phyloP scores from a whole-genome alignment of 2,888 invertebrate genomes.

The Protonemura montana region DNA sequence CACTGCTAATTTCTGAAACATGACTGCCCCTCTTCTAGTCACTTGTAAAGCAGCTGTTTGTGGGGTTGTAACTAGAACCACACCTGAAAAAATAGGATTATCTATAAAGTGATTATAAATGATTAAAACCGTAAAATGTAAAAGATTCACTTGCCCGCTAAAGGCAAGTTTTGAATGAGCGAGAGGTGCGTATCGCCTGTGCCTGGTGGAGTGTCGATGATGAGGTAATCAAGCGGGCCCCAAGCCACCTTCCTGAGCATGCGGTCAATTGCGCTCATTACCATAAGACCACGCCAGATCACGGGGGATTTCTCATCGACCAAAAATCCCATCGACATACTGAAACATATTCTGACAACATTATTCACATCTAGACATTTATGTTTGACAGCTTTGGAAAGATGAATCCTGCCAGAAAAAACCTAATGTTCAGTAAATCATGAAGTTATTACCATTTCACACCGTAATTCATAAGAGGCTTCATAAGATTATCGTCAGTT shows the following conservation, averaged over 20 bases:
- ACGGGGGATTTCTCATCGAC: slow-evolving; percentile 85
- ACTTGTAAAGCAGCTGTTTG: slow-evolving; percentile 89
- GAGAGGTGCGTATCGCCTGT: slow-evolving; percentile 96
- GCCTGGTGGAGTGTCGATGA: slow-evolving; percentile 96
- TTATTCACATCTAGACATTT: too few relatives aligned
- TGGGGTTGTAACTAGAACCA: slow-evolving; percentile 91
- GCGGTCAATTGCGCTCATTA: slow-evolving; percentile 92
- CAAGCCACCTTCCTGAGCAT: slow-evolving; percentile 87
- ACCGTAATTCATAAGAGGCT: slow-evolving; percentile 89
- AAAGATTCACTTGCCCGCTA: slow-evolving; percentile 68
- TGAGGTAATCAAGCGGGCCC: slow-evolving; percentile 85
- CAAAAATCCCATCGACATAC: slow-evolving; percentile 95
- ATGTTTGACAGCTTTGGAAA: too few relatives aligned
- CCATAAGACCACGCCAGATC: slow-evolving; percentile 95
- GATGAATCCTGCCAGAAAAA: too few relatives aligned
- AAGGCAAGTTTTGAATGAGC: slow-evolving; percentile 85
- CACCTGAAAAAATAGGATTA: slow-evolving; percentile 68
- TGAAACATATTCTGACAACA: slow-evolving; percentile 56
- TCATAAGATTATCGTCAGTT: slow-evolving; percentile 80
- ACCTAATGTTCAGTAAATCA: too few relatives aligned
- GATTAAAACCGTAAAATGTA: neutral
- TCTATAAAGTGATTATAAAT: neutral
- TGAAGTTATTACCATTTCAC: slow-evolving; percentile 82
- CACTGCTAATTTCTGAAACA: slow-evolving; percentile 85
- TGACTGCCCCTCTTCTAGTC: slow-evolving; percentile 82